phyloP scores from a whole-genome alignment of 2,888 invertebrate genomes.

The Idaea dimidiata region DNA sequence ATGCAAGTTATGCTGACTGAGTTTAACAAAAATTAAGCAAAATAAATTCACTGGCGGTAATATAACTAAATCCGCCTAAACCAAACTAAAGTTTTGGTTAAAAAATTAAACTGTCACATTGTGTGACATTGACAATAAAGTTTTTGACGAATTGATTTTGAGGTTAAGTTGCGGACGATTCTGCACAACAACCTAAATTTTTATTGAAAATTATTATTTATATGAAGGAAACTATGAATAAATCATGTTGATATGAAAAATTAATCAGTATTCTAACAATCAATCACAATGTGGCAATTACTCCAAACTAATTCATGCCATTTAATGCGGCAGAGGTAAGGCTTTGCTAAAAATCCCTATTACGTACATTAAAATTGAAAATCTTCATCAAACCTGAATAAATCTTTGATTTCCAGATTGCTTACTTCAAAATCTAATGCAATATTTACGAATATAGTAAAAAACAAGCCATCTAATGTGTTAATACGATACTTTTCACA shows the following conservation, averaged over 20 bases:
- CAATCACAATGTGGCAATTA: conserved; percentile 65
- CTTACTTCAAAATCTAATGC: conserved; percentile 50
- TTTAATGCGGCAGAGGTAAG: conserved; percentile 61
- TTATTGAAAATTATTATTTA: background rate
- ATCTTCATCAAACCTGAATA: conserved; percentile 5
- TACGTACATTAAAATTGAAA: background rate
- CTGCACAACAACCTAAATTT: background rate
- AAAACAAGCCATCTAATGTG: conserved; percentile 53
- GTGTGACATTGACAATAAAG: background rate
- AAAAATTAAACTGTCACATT: too few species aligned
- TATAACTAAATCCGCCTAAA: too few species aligned
- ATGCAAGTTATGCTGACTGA: too few species aligned
- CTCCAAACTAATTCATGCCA: conserved; percentile 57
- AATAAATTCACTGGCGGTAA: too few species aligned
- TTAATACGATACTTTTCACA: conserved; percentile 55
- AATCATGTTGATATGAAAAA: conserved; percentile 38
- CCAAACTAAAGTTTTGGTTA: too few species aligned
- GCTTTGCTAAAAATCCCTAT: background rate
- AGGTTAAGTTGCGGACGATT: background rate
- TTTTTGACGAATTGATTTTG: background rate
- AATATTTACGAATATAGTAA: conserved; percentile 51
- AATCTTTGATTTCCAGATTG: conserved; percentile 50
- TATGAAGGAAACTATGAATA: conserved; percentile 8
- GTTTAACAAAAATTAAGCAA: too few species aligned
- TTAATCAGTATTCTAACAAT: background rate